Evolutionary conservation across 1,140 invertebrate genomes (phyloP), one percentile per base, ranked within the genome.

Genomic region (Lepidurus packardi): DNA sequence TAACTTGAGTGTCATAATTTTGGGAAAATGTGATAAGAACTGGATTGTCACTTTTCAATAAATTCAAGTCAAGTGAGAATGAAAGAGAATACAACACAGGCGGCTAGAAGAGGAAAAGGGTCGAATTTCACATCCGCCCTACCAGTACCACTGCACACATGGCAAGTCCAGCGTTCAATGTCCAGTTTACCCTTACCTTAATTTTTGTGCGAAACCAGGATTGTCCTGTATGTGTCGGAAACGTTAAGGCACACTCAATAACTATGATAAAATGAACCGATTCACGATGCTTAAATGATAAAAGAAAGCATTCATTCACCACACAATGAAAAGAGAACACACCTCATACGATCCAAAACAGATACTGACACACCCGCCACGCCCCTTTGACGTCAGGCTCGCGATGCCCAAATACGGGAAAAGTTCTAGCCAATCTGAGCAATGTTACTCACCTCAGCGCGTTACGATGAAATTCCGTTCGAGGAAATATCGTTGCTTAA

Each of bases 331-430:
- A 65, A 5, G 16, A 13, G 16, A 65, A 13, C 53, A 65, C n/a
- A 21, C 9, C 21, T 13, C 53, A 65, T n/a, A 21, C 53, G 53
- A 65, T 65, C 53, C 53, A 65, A 65, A 65, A 65, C 53, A 65
- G 53, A 65, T 13, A 65, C 53, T 65, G 53, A 65, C 53, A 65
- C 53, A 65, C 53, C 53, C 53, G 53, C 53, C 53, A 65, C 53
- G 53, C 53, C 53, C 53, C 53, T 65, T 65, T 65, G 53, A 65
- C 53, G 53, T 65, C 53, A 65, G 13, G 53, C 53, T 65, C 53
- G 53, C 53, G 8, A 65, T 65, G 53, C 53, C 53, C 53, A 65
- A 65, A 21, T 65, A 13, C 53, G 53, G 53, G 21, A 65, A 21
- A 65, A 65, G 53, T 9, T 65, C 53, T 65, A 21, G 21, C 53